A percentile compares a stretch with the other conserved stretches of the same genome.
phyloP scores from a whole-genome alignment of 2,113 vertebrate genomes.

The Mohoua ochrocephala region DNA sequence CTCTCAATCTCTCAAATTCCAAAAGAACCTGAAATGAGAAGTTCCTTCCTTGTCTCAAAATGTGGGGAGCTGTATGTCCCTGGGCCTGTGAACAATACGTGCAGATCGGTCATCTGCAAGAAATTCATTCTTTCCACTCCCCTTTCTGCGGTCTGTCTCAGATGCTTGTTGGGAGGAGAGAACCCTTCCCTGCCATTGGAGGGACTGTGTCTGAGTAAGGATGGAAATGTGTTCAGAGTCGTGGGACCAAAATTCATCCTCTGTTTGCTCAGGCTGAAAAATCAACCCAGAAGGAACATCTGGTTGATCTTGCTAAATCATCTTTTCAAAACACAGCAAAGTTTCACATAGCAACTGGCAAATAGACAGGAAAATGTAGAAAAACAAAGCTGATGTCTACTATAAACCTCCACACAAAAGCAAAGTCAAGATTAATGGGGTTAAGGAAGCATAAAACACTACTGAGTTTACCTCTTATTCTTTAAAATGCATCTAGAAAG shows the following conservation, averaged over 20 bases:
- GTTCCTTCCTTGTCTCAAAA: not conserved
- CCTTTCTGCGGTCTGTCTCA: not conserved
- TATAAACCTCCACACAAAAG: not conserved
- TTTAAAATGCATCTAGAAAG: not conserved
- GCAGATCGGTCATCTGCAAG: rapidly evolving
- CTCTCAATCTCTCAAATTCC: not conserved
- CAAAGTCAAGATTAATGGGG: not conserved
- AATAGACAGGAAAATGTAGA: not conserved
- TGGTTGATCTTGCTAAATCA: not conserved
- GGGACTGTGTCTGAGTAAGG: not conserved
- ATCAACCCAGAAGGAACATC: not conserved
- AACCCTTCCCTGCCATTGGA: not conserved
- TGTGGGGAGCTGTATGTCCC: not conserved
- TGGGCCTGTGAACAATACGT: not conserved
- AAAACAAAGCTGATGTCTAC: not conserved
- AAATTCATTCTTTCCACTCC: not conserved
- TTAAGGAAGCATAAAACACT: not conserved
- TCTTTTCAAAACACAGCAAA: not conserved
- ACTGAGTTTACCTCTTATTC: not conserved
- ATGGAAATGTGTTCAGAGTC: not conserved
- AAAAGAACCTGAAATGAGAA: not conserved
- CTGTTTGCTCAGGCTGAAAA: not conserved
- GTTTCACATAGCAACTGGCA: not conserved
- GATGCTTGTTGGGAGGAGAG: not conserved
- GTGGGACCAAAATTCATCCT: not conserved